These are phyloP conservation scores for Catagonus wagneri DNA, from an alignment of 2,113 vertebrate genomes.

Conservation along the genomic window DNA sequence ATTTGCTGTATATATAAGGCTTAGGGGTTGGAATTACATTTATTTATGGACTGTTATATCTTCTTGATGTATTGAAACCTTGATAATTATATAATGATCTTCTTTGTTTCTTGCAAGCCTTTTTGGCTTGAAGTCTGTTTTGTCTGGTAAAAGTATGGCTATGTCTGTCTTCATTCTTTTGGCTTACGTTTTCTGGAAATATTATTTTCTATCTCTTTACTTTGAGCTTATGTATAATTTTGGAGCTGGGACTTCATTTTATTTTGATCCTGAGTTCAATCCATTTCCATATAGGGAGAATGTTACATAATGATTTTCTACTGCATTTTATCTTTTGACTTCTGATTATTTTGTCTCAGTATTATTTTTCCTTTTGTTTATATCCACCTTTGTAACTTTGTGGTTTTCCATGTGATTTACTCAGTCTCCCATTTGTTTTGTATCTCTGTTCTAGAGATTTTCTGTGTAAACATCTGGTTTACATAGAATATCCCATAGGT, in stretches of 20 bases:
- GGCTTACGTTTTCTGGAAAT: background rate
- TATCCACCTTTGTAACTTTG: background rate
- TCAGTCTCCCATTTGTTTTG: background rate
- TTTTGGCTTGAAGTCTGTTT: background rate
- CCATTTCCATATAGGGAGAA: background rate
- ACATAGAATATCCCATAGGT: background rate
- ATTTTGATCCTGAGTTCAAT: background rate
- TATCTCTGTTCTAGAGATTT: background rate
- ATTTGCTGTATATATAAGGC: background rate
- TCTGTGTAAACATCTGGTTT: background rate
- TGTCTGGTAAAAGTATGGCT: background rate
- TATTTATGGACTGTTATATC: background rate
- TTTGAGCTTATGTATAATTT: background rate
- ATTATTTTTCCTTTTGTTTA: background rate
- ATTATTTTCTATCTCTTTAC: background rate
- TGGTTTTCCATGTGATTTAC: background rate
- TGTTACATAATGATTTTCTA: background rate
- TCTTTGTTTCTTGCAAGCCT: background rate
- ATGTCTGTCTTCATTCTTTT: background rate
- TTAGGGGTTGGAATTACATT: background rate
- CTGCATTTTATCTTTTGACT: background rate
- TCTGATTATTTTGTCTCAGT: background rate
- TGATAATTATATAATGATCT: background rate
- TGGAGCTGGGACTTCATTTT: background rate
- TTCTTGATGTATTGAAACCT: background rate